Evolutionary conservation across 1,140 invertebrate species (phyloP).

Genomic region (Drosophila takahashii): DNA sequence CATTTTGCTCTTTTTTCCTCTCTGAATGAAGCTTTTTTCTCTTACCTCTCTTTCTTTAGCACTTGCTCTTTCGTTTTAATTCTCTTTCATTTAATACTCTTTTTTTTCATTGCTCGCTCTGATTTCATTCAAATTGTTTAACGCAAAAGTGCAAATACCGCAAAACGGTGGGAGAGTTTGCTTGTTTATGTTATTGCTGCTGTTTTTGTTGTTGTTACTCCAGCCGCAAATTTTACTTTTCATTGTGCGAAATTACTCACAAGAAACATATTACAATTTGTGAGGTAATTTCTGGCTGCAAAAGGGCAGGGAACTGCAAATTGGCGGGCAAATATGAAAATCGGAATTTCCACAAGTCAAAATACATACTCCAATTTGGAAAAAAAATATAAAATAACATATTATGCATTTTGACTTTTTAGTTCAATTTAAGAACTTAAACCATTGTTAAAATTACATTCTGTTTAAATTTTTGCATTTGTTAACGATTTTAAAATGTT

Average conservation of each 20-base stretch:
- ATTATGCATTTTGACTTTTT: neutral
- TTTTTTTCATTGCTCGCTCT: slow-evolving; percentile 25
- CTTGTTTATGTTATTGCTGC: slow-evolving; percentile 36
- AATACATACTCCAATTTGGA: neutral
- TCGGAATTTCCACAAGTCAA: neutral
- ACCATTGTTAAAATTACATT: neutral
- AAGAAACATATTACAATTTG: slow-evolving; percentile 63
- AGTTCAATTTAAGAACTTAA: neutral
- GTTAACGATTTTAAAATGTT: no score
- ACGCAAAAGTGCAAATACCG: slow-evolving; percentile 80
- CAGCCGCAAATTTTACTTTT: slow-evolving; percentile 75
- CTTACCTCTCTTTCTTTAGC: slow-evolving; percentile 1
- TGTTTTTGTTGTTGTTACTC: slow-evolving; percentile 15
- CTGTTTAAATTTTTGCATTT: no score
- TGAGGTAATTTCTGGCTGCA: slow-evolving; percentile 58
- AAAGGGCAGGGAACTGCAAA: slow-evolving; percentile 30
- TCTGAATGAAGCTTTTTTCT: slow-evolving; percentile 14
- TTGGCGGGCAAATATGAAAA: slow-evolving; percentile 13
- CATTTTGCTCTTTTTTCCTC: slow-evolving; percentile 2
- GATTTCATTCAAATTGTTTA: slow-evolving; percentile 69
- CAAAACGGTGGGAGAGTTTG: slow-evolving; percentile 51
- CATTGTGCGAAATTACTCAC: slow-evolving; percentile 74
- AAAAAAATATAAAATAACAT: neutral
- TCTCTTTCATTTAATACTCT: slow-evolving; percentile 7
- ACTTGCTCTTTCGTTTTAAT: slow-evolving; percentile 8